Percentiles rank a stretch among this genome's conserved stretches.
Evolutionary conservation across 2,113 vertebrate species (phyloP).

Genomic region (Anolis carolinensis): DNA sequence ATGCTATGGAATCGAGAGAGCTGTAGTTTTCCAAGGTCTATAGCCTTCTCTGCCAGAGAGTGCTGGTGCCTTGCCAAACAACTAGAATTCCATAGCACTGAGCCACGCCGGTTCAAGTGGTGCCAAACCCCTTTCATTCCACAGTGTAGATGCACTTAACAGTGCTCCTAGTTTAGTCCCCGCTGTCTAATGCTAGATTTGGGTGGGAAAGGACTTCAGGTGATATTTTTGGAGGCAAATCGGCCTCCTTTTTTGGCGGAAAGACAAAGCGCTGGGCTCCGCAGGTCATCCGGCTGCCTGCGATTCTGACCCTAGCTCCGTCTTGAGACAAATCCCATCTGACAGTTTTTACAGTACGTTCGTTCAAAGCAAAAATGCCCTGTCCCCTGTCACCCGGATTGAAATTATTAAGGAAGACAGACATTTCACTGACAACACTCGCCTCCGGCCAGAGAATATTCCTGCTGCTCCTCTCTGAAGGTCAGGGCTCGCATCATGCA

Average conservation of each 20-base stretch:
- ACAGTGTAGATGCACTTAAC: too few relatives aligned
- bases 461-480: slow-evolving; percentile 76
- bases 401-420: slow-evolving; percentile 78
- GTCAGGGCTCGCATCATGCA: slow-evolving; percentile 69
- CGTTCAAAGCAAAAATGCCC: slow-evolving; percentile 72
- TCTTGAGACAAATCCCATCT: slow-evolving; percentile 74
- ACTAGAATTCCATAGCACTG: too few relatives aligned
- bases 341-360: slow-evolving; percentile 75
- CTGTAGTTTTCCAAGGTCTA: too few relatives aligned
- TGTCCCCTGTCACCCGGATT: slow-evolving; percentile 72
- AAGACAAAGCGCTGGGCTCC: slow-evolving; percentile 54
- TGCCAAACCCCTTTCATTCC: too few relatives aligned
- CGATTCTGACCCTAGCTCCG: slow-evolving; percentile 60
- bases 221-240: too few relatives aligned
- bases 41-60: too few relatives aligned
- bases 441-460: slow-evolving; percentile 68
- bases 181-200: too few relatives aligned
- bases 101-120: too few relatives aligned
- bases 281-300: slow-evolving; percentile 63
- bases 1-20: too few relatives aligned
- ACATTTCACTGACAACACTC: slow-evolving; percentile 69
- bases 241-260: background rate
- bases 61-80: too few relatives aligned
- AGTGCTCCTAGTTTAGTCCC: too few relatives aligned
- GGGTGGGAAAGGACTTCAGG: too few relatives aligned